Evolutionary conservation across 1,140 invertebrate genomes (phyloP), one percentile per base, ranked within the genome.

Genomic region (Zelostemma sp.): DNA sequence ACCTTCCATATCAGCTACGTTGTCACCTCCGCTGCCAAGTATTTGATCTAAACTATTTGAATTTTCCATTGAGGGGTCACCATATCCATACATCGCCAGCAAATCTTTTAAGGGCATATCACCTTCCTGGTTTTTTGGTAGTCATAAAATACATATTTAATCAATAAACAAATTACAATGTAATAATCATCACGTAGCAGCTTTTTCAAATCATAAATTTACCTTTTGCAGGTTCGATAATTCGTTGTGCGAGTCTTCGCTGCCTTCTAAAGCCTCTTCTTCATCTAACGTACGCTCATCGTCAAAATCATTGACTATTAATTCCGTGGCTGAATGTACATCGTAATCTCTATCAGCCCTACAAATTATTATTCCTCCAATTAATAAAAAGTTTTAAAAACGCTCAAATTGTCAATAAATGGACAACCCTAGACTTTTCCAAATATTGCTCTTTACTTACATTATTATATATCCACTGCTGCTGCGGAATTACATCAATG

Each of bases 291-390:
- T 98, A 78, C 93, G 89, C 82, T 98, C 97, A 87, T 98, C 97
- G 86, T 98, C 96, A 87, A 95, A 97, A 86, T 97, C 96, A 90
- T 97, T 94, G 57, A 97, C 91, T 88, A 98, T 91, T 94, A 97
- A 95, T 84, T 97, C 95, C 41, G 89, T 89, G 28, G 88, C 86
- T 33, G 91, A 90, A 78, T 91, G 91, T 87, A 92, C 91, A 70
- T 92, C 91, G 69, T 88, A 85, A 80, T 86, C 85, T 68, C 77
- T 77, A 75, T 84, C 81, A 57, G 81, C 80, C 78, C 84, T 84
- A 43, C 17, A 74, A 69, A 25, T 40, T 19, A 38, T 15, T 1
- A 11, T 15, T n/a, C 4, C 5, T 17, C 60, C 14, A 8, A 38
- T 59, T 1, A 38, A 18, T 25, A 25, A 25, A n/a, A n/a, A n/a